phyloP scores from a whole-genome alignment of 2,113 vertebrate genomes.

The Rhinichthys klamathensis region DNA sequence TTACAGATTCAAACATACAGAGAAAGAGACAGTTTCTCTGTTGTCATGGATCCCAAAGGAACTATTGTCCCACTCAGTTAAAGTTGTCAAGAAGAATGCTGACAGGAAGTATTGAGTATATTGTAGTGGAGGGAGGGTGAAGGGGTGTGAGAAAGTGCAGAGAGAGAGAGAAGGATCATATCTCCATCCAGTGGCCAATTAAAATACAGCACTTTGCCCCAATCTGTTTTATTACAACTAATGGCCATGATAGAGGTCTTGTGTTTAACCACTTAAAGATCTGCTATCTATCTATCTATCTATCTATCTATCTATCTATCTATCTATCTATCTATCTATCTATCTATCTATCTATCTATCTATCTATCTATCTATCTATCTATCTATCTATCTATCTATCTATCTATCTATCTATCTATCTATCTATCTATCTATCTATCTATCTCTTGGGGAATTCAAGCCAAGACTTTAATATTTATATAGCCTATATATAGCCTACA shows the following conservation, averaged over 20 bases:
- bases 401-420: too few species aligned
- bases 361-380: too few species aligned
- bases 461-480: background rate
- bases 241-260: background rate
- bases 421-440: too few species aligned
- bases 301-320: too few species aligned
- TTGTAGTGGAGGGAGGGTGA: background rate
- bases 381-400: too few species aligned
- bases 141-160: background rate
- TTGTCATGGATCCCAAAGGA: slow-evolving; percentile 9
- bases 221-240: background rate
- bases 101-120: background rate
- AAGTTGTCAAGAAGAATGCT: background rate
- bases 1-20: background rate
- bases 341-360: too few species aligned
- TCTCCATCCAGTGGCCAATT: slow-evolving; percentile 50
- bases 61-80: slow-evolving; percentile 1
- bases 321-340: too few species aligned
- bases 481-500: too few species aligned
- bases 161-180: background rate
- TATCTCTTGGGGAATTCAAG: background rate
- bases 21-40: background rate
- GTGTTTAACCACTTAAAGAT: background rate
- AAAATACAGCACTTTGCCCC: slow-evolving; percentile 19
- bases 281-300: too few species aligned